These are phyloP conservation scores for Xiphophorus hellerii DNA, from an alignment of 2,113 vertebrate species.

Conservation along the genomic window DNA sequence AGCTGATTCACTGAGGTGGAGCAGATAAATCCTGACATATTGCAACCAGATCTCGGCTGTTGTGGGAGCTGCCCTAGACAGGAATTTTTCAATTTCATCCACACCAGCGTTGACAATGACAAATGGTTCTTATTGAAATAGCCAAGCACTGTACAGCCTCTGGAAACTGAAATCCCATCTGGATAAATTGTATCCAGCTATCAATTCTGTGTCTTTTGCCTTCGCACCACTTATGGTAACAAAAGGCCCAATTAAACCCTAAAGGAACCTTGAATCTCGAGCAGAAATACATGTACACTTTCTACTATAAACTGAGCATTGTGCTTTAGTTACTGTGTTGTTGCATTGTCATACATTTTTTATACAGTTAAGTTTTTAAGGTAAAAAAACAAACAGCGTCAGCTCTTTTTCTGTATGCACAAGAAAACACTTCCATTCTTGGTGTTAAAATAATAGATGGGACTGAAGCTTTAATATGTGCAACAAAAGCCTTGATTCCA, in stretches of 20 bases:
- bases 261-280: conserved; percentile 19
- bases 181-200: conserved; percentile 79
- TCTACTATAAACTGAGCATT: conserved; percentile 6
- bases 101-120: conserved; percentile 62
- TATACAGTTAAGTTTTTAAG: conserved; percentile 25
- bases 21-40: conserved; percentile 74
- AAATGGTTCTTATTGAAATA: conserved; percentile 73
- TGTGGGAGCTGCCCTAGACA: conserved; percentile 49
- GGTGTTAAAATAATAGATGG: background rate
- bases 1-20: conserved; percentile 63
- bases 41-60: conserved; percentile 50
- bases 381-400: conserved; percentile 30
- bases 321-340: conserved; percentile 1
- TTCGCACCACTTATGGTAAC: conserved; percentile 41
- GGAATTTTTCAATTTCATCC: conserved; percentile 75
- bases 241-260: conserved; percentile 53
- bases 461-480: conserved; percentile 6
- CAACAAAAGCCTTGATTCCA: conserved; percentile 19
- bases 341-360: conserved; percentile 21
- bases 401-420: conserved; percentile 27
- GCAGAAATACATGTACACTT: background rate
- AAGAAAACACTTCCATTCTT: conserved; percentile 9
- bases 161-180: conserved; percentile 77
- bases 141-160: conserved; percentile 59
- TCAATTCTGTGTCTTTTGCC: conserved; percentile 70